Base-by-base conservation (phyloP, 2,888 invertebrate genomes). In the Drosophila rellima region DNA sequence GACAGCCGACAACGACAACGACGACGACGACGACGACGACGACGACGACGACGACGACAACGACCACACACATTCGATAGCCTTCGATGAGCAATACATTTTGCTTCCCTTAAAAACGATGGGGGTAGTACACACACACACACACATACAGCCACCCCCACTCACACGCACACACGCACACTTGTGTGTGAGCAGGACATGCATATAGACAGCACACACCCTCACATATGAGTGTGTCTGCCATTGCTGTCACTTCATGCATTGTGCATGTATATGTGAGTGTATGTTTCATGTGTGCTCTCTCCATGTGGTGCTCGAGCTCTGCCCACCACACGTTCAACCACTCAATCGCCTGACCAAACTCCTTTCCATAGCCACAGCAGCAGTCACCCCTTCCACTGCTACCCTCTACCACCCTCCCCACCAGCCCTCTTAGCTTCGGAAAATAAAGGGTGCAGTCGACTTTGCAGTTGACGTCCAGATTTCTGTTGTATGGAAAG, bases 71-170 rank as follows among this genome's bases (percentile, higher is more conserved):
- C 89, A 90, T 90, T 87, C 87, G 87, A 87, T 87, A 90, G 90
- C 90, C 87, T 87, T 87, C 87, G 87, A 87, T 87, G 89, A 87
- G 87, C 87, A 87, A 87, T 90, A 90, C 87, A 87, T 87, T 88
- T 90, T 88, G 89, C 81, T 80, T 80, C 81, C 79, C 81, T 78
- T 78, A 78, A 74, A 78, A 59, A 51, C 60, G 78, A 51, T 62
- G 64, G 71, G 75, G 57, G 68, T 70, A 62, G 66, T 69, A 59
- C 54, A 42, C 42, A 63, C 39, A 37, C 61, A 45, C 45, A 45
- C 61, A 55, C 57, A 45, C 61, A 72, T 57, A 48, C 55, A 26
- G 39, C 13, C 51, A 51, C 55, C 70, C 51, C 48, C 23, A 42
- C 47, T 50, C 35, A 44, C 51, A 37, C 59, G 18, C 40, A 47